Evolutionary conservation across 1,140 invertebrate genomes (phyloP), one percentile per base, ranked within the genome.

Genomic region (Cydia pomonella): DNA sequence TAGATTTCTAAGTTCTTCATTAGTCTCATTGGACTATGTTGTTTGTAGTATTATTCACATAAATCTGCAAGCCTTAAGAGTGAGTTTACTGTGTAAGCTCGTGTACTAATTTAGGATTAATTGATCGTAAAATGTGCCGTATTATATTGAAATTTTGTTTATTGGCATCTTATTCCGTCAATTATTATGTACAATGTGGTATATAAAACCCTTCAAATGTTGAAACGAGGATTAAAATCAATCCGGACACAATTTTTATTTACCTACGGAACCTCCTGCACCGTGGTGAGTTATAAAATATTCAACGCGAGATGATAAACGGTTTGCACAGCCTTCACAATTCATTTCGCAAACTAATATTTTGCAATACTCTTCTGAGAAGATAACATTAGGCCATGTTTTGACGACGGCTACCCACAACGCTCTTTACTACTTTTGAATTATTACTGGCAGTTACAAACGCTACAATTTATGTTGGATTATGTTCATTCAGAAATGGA

Each of bases 371-470:
- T 69, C n/a, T 79, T 79, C 69, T 73, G 47, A 73, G 69, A 79
- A 73, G 21, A 75, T 63, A 47, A 23, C 27, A 76, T 69, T 50
- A 72, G 71, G 75, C 53, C 76, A 41, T 81, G 75, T 81, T 81
- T 79, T 81, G 78, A 81, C 76, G 76, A 76, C 29, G 76, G 76
- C 75, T 76, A 75, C 78, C 76, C 77, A 77, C 80, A 77, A 76
- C 71, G 77, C 73, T 75, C 73, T 66, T 76, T 72, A 47, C 13
- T 69, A 71, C 16, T 75, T 75, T 73, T 75, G 74, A 79, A 16
- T 77, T 74, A 79, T 77, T 72, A 25, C 44, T 50, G 21, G 71
- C 41, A 25, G 3, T 27, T 72, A 13, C 9, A 18, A 72, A 12
- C 18, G 18, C n/a, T 72, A 13, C 9, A 10, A 72, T 23, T 44